Evolutionary conservation across 2,797 vertebrate genomes (phyloP).

Genomic region (Anolis apletophallus): DNA sequence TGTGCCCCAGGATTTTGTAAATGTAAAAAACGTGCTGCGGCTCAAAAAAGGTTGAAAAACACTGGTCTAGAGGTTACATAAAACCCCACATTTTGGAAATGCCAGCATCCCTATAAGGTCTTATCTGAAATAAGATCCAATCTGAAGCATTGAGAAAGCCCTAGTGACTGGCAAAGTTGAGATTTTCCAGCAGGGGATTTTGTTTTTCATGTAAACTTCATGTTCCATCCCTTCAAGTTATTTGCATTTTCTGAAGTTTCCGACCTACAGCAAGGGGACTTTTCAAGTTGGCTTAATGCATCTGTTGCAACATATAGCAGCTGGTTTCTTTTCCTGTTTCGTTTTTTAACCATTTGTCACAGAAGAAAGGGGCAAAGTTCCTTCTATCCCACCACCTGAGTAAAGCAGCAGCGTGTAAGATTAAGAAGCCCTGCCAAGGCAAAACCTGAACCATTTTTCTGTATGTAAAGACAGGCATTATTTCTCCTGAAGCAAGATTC

Average conservation of each 20-base stretch:
- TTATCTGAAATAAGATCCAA: neutral
- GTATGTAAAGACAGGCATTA: neutral
- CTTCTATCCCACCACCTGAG: neutral
- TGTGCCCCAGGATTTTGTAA: too few species aligned
- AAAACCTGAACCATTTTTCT: neutral
- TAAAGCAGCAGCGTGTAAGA: neutral
- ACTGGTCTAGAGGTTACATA: neutral
- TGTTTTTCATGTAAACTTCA: neutral
- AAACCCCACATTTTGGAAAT: neutral
- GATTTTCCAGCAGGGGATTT: neutral
- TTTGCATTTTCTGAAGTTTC: neutral
- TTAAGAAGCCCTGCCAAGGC: neutral
- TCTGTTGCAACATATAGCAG: neutral
- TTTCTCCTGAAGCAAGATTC: neutral
- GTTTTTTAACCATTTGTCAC: neutral
- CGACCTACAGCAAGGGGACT: neutral
- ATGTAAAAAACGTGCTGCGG: too few species aligned
- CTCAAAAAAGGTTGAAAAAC: too few species aligned
- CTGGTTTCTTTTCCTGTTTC: constrained; percentile 31
- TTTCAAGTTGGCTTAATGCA: neutral
- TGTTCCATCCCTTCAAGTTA: neutral
- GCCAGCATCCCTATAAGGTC: neutral
- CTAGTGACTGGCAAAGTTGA: neutral
- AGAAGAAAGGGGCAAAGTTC: neutral
- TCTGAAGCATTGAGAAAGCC: neutral